A percentile compares a stretch with the other conserved stretches of the same genome.
These are phyloP conservation scores for Paedocypris micromegethes DNA, from an alignment of 2,797 vertebrate genomes.

Conservation along the genomic window DNA sequence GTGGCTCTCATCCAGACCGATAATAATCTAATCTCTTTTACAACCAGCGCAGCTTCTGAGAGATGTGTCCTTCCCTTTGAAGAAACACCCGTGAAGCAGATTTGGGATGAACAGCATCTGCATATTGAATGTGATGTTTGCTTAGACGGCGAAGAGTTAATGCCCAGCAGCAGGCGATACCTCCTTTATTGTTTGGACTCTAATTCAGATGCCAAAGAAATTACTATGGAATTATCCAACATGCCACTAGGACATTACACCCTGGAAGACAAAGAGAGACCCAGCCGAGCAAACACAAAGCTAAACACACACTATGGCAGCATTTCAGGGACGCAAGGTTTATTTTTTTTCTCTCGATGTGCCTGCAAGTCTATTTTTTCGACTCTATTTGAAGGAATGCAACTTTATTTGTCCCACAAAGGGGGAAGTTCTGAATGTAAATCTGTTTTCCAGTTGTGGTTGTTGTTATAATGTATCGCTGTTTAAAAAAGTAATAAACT, in stretches of 20 bases:
- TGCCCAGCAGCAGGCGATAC: slow-evolving; percentile 41
- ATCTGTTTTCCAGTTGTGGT: too few species aligned
- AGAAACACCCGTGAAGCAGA: slow-evolving; percentile 16
- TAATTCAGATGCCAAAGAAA: slow-evolving; percentile 43
- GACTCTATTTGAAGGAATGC: background rate
- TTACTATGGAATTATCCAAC: slow-evolving; percentile 43
- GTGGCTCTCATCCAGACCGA: slow-evolving; percentile 28
- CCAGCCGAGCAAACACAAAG: slow-evolving; percentile 30
- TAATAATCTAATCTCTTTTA: slow-evolving; percentile 38
- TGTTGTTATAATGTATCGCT: too few species aligned
- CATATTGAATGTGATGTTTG: slow-evolving; percentile 42
- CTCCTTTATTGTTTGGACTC: slow-evolving; percentile 50
- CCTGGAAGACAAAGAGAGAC: slow-evolving; percentile 21
- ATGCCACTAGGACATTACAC: slow-evolving; percentile 42
- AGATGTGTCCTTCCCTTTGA: slow-evolving; percentile 9
- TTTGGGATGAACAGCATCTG: slow-evolving; percentile 32
- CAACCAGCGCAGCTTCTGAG: slow-evolving; percentile 18
- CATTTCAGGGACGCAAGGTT: slow-evolving; percentile 7
- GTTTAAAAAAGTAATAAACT: too few species aligned
- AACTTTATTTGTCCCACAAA: too few species aligned
- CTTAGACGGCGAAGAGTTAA: slow-evolving; percentile 28
- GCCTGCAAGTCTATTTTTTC: slow-evolving; percentile 30
- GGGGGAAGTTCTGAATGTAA: too few species aligned
- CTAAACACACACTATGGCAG: slow-evolving; percentile 41
- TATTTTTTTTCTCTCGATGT: slow-evolving; percentile 39